A percentile compares a stretch with the other conserved stretches of the same genome.
Conservation (phyloP, 2,113 vertebrate genomes). For the Syngnathus typhle region DNA sequence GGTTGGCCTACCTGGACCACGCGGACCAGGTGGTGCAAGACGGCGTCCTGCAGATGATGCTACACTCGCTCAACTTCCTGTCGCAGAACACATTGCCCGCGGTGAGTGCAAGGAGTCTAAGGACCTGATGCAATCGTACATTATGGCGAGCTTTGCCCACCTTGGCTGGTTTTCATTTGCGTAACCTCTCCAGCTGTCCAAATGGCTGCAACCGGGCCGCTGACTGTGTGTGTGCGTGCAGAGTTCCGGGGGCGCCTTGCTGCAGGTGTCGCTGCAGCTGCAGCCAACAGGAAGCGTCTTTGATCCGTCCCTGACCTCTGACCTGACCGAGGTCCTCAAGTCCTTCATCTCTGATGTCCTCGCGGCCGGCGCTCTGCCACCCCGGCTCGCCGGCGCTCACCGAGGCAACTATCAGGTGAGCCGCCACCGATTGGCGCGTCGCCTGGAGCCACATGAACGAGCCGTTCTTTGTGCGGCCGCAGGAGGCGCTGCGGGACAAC, state of each 20-base stretch:
- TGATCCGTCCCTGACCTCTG: slow-evolving; percentile 8
- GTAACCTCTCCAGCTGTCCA: too few relatives aligned
- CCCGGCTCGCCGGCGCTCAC: slow-evolving; percentile 14
- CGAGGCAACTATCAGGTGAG: slow-evolving; percentile 26
- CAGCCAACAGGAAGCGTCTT: slow-evolving; percentile 31
- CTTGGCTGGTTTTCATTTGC: too few relatives aligned
- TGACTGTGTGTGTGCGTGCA: not conserved
- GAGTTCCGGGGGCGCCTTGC: not conserved
- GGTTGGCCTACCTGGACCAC: slow-evolving; percentile 64
- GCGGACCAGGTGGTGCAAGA: slow-evolving; percentile 62
- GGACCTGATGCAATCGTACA: too few relatives aligned
- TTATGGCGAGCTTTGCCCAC: too few relatives aligned
- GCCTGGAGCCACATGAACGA: not conserved
- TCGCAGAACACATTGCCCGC: slow-evolving; percentile 62
- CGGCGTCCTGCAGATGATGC: slow-evolving; percentile 59
- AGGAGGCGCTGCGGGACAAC: slow-evolving; percentile 29
- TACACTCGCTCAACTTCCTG: slow-evolving; percentile 64
- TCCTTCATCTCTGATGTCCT: slow-evolving; percentile 35
- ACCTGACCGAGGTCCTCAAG: slow-evolving; percentile 12
- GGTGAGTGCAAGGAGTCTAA: slow-evolving; percentile 1
- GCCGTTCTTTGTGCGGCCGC: not conserved
- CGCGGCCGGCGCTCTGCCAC: not conserved
- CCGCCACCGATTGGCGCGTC: not conserved
- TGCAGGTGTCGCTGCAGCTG: slow-evolving; percentile 19
- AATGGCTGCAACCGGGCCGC: too few relatives aligned